Evolutionary conservation across 1,140 invertebrate genomes (phyloP).

Genomic region (Zaprionus davidi): DNA sequence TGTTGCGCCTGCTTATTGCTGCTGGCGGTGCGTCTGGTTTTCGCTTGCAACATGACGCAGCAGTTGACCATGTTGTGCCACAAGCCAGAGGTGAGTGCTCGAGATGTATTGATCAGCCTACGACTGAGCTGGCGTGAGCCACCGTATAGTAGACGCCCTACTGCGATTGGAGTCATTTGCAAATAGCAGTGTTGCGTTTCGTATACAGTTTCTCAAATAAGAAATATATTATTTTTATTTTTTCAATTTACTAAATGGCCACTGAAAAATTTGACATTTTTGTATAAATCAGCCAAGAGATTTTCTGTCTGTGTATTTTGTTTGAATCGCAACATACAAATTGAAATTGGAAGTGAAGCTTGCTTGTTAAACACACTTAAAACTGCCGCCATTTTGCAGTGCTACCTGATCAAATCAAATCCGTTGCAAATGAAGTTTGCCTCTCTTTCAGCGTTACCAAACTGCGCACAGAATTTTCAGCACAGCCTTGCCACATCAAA

Average conservation of each 20-base stretch:
- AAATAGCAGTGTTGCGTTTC: constrained; percentile 28
- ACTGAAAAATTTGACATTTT: constrained; percentile 73
- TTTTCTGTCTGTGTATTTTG: constrained; percentile 10
- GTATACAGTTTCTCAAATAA: constrained; percentile 32
- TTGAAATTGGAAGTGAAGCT: background rate
- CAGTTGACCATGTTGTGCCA: constrained; percentile 42
- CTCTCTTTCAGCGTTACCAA: background rate
- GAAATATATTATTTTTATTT: constrained; percentile 24
- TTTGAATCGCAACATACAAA: constrained; percentile 4
- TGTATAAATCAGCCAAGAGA: constrained; percentile 35
- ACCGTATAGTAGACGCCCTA: constrained; percentile 33
- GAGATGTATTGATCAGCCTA: constrained; percentile 40
- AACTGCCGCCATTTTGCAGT: background rate
- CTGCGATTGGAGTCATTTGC: constrained; percentile 53
- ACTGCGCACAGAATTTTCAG: background rate
- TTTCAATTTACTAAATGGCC: constrained; percentile 46
- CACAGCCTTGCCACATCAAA: background rate
- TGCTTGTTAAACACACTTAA: background rate
- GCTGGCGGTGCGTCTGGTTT: background rate
- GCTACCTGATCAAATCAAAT: background rate
- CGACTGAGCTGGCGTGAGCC: constrained; percentile 26
- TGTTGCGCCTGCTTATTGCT: constrained; percentile 4
- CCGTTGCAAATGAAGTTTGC: background rate
- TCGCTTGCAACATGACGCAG: constrained; percentile 8
- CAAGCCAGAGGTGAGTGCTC: constrained; percentile 32